Evolutionary conservation across 2,797 vertebrate species (phyloP).

Genomic region (Geotria australis): DNA sequence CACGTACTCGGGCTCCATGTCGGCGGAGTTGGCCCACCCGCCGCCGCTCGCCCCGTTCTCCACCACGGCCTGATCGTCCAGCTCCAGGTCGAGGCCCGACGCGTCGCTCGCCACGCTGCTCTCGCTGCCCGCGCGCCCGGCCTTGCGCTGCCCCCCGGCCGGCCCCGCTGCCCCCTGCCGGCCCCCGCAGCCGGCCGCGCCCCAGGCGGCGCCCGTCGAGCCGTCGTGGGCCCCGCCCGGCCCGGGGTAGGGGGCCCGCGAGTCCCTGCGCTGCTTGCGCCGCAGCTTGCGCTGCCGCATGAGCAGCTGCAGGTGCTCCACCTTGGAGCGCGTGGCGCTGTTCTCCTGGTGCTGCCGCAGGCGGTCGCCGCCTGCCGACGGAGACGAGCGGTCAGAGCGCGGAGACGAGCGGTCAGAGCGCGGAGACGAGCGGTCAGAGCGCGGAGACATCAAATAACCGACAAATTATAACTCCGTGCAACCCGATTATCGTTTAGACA

Average conservation of each 20-base stretch:
- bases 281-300: conserved; percentile 86
- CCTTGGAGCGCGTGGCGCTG: conserved; percentile 79
- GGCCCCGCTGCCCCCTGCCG: conserved; percentile 36
- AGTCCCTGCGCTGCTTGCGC: conserved; percentile 61
- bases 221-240: conserved; percentile 60
- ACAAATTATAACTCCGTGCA: no score
- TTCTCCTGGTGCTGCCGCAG: conserved; percentile 64
- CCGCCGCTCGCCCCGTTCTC: conserved; percentile 21
- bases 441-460: neutral
- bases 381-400: conserved; percentile 2
- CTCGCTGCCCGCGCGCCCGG: conserved; percentile 62
- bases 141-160: conserved; percentile 29
- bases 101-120: conserved; percentile 47
- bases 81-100: conserved; percentile 65
- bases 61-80: conserved; percentile 85
- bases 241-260: conserved; percentile 62
- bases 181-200: conserved; percentile 41
- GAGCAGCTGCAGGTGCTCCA: conserved; percentile 72
- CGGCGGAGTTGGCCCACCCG: conserved; percentile 35
- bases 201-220: conserved; percentile 74
- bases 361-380: conserved; percentile 29
- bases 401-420: neutral
- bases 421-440: neutral
- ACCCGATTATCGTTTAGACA: no score
- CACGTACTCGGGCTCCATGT: conserved; percentile 75